Conservation (phyloP, 2,113 vertebrate genomes). For the Ceyx margarethae region DNA sequence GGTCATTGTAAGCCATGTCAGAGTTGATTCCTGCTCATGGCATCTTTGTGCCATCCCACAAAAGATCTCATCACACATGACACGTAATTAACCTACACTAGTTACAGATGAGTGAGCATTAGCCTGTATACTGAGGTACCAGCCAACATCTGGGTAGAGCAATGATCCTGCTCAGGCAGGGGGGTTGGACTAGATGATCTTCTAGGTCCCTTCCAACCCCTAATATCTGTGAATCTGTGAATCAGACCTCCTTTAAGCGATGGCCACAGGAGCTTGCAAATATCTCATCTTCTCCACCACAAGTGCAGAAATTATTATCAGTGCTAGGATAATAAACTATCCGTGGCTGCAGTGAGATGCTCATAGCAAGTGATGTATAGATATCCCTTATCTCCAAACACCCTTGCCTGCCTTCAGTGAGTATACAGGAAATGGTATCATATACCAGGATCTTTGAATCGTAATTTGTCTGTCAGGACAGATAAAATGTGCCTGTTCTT, state of each 20-base stretch:
- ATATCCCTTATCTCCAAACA: neutral
- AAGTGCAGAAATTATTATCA: neutral
- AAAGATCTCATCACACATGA: neutral
- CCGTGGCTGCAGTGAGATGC: neutral
- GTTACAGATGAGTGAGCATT: neutral
- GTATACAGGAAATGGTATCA: neutral
- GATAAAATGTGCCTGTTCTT: constrained; percentile 4
- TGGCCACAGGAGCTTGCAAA: neutral
- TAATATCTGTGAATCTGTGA: too few relatives aligned
- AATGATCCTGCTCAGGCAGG: neutral
- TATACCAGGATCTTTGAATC: neutral
- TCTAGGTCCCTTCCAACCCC: too few relatives aligned
- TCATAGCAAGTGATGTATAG: neutral
- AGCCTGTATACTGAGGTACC: neutral
- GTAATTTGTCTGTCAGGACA: neutral
- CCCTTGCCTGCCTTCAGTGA: neutral
- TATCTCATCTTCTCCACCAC: neutral
- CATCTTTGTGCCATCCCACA: neutral
- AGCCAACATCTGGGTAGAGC: neutral
- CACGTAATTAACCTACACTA: neutral
- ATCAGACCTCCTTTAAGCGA: neutral
- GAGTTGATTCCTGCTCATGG: neutral
- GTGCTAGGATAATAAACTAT: neutral
- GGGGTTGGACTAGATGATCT: too few relatives aligned
- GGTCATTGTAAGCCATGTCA: neutral